A percentile compares a stretch with the other conserved stretches of the same genome.
Evolutionary conservation across 2,888 invertebrate species (phyloP).

Genomic region (Cerceris ruficornis): DNA sequence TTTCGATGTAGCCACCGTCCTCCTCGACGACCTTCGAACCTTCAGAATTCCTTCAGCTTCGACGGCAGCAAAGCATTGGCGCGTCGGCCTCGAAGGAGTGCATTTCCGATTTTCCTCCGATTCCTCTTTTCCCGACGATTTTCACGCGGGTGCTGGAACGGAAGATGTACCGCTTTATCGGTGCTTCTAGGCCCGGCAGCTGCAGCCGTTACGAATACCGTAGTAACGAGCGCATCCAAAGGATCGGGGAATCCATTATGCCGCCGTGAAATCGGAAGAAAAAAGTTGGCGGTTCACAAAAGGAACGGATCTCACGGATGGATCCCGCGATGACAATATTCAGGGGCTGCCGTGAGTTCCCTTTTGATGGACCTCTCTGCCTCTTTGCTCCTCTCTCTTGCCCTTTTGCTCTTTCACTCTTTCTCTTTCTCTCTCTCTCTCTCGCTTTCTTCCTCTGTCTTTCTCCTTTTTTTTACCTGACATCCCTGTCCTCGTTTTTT

Average conservation of each 20-base stretch:
- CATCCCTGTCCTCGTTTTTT: slow-evolving; percentile 9
- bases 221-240: slow-evolving; percentile 81
- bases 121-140: slow-evolving; percentile 29
- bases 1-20: too few species aligned
- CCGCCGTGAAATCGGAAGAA: slow-evolving; percentile 75
- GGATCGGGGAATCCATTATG: slow-evolving; percentile 79
- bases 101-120: slow-evolving; percentile 22
- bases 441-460: slow-evolving; percentile 41
- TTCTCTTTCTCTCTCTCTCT: slow-evolving; percentile 30
- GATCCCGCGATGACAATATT: slow-evolving; percentile 74
- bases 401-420: slow-evolving; percentile 18
- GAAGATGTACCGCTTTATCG: slow-evolving; percentile 49
- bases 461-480: slow-evolving; percentile 30
- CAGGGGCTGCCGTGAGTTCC: slow-evolving; percentile 67
- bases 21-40: too few species aligned
- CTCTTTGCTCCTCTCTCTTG: slow-evolving; percentile 28
- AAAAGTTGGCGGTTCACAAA: slow-evolving; percentile 71
- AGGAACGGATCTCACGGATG: slow-evolving; percentile 75
- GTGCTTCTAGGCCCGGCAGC: slow-evolving; percentile 65
- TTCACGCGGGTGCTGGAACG: slow-evolving; percentile 1
- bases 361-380: slow-evolving; percentile 53
- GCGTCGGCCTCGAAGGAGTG: background rate
- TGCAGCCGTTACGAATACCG: slow-evolving; percentile 79
- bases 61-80: background rate
- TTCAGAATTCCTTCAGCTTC: background rate